Conservation (phyloP, 2,113 vertebrate genomes). For the Pluvialis apricaria region DNA sequence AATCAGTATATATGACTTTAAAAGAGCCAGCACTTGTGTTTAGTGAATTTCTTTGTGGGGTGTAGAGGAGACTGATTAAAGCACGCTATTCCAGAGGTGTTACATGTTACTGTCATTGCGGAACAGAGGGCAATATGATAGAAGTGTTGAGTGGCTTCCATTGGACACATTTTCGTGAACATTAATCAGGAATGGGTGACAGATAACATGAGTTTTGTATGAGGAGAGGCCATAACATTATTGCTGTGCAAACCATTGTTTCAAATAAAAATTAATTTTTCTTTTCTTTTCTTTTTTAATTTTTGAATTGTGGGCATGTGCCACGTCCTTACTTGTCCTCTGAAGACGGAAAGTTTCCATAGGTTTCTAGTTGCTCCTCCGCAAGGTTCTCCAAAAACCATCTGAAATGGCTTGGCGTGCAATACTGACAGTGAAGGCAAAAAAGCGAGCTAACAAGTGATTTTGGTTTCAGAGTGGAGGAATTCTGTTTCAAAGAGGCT, state of each 20-base stretch:
- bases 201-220: not conserved
- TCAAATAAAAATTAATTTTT: not conserved
- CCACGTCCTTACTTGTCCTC: not conserved
- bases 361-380: not conserved
- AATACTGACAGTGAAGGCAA: not conserved
- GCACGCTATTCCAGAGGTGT: not conserved
- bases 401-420: not conserved
- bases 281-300: not conserved
- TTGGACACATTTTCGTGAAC: not conserved
- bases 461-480: not conserved
- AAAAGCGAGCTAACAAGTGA: not conserved
- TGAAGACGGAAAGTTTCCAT: not conserved
- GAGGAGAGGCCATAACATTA: not conserved
- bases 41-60: not conserved
- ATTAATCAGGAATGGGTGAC: not conserved
- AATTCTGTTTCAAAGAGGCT: not conserved
- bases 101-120: not conserved
- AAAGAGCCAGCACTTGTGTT: not conserved
- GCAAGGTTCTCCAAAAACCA: not conserved
- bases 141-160: not conserved
- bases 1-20: not conserved
- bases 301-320: not conserved
- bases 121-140: not conserved
- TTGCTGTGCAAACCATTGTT: not conserved
- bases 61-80: not conserved